Percentiles rank a stretch among this genome's conserved stretches.
These are phyloP conservation scores for Melanostoma mellinum DNA, from an alignment of 2,888 invertebrate genomes.

Conservation along the genomic window DNA sequence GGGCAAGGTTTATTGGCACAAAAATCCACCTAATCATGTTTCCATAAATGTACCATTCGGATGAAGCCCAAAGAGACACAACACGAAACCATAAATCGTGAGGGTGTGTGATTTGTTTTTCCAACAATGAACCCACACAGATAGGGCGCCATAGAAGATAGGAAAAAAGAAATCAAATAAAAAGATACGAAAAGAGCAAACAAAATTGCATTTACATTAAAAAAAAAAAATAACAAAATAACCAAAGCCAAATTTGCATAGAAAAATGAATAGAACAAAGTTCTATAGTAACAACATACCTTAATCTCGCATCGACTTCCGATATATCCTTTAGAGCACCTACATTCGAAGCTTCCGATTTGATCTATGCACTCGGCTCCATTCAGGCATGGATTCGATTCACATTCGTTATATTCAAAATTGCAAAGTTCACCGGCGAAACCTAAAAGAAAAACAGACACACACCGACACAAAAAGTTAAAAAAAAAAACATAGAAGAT, in stretches of 20 bases:
- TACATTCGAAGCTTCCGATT: constrained; percentile 87
- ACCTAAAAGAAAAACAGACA: constrained; percentile 81
- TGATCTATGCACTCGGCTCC: constrained; percentile 89
- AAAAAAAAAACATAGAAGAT: constrained; percentile 12
- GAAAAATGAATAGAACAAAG: constrained; percentile 36
- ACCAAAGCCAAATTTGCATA: constrained; percentile 48
- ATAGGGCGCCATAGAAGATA: constrained; percentile 1
- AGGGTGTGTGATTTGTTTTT: constrained; percentile 67
- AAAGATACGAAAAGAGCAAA: constrained; percentile 22
- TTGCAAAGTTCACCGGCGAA: constrained; percentile 89
- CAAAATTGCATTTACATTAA: constrained; percentile 51
- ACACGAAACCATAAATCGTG: constrained; percentile 50
- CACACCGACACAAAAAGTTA: no score
- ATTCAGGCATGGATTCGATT: constrained; percentile 88
- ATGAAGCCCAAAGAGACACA: constrained; percentile 41
- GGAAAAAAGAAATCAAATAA: constrained; percentile 23
- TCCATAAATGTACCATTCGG: constrained; percentile 37
- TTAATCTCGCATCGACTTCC: constrained; percentile 88
- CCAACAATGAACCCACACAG: constrained; percentile 49
- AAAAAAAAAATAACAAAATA: background rate
- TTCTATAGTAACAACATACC: constrained; percentile 81
- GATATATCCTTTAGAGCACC: constrained; percentile 87
- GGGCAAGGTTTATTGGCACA: constrained; percentile 88
- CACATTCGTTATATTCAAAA: constrained; percentile 89
- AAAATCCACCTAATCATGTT: constrained; percentile 84